A percentile compares a stretch with the other conserved stretches of the same genome.
phyloP scores from a whole-genome alignment of 2,113 vertebrate genomes.

The Ctenomys sociabilis region DNA sequence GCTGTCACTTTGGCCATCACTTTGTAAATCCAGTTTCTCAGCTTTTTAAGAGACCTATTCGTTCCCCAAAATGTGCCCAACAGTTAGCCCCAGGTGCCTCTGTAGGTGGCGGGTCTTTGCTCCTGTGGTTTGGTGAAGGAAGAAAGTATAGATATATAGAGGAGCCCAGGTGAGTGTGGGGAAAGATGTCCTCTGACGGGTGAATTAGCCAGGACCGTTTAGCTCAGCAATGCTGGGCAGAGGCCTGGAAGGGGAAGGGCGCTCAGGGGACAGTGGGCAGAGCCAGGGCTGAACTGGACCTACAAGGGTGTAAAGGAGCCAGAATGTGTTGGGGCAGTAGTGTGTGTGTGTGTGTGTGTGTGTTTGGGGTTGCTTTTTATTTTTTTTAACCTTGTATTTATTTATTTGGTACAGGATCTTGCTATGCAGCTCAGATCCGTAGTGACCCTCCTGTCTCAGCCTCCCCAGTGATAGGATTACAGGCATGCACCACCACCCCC shows the following conservation, averaged over 20 bases:
- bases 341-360: neutral
- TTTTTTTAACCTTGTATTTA: too few species aligned
- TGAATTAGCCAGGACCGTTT: neutral
- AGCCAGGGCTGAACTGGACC: neutral
- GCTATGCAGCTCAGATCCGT: too few species aligned
- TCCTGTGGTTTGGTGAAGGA: neutral
- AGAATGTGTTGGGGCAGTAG: accelerated
- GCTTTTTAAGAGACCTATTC: neutral
- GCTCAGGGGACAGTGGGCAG: too few species aligned
- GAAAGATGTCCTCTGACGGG: neutral
- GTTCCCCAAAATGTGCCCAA: neutral
- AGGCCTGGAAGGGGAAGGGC: accelerated
- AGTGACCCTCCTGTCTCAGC: too few species aligned
- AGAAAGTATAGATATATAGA: neutral
- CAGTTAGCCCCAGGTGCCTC: neutral
- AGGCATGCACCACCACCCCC: too few species aligned
- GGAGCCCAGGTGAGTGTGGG: neutral
- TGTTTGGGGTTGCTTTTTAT: neutral
- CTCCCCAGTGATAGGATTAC: too few species aligned
- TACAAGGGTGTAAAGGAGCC: neutral
- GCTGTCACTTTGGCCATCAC: neutral
- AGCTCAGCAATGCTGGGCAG: neutral
- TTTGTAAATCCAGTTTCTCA: neutral
- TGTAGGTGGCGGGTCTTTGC: neutral
- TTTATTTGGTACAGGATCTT: too few species aligned